These are phyloP conservation scores for Mionectes olivaceus DNA, from an alignment of 2,797 vertebrate genomes.

Conservation along the genomic window DNA sequence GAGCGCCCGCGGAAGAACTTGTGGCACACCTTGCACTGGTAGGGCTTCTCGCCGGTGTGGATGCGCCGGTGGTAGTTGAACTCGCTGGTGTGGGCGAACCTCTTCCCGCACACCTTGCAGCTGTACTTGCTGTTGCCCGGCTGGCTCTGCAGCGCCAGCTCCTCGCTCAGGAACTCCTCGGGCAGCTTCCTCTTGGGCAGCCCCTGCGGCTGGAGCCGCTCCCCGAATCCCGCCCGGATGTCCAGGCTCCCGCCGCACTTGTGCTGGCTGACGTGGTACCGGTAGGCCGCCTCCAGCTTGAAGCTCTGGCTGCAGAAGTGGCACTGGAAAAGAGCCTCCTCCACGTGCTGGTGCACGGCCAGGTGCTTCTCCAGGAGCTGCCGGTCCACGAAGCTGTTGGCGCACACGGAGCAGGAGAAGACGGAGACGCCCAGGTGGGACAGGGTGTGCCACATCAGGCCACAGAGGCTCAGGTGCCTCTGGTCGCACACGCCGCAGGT, in stretches of 20 bases:
- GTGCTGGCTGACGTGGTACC: slow-evolving; percentile 91
- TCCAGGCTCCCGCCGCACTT: slow-evolving; percentile 73
- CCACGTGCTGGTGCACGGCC: slow-evolving; percentile 81
- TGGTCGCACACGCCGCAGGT: slow-evolving; percentile 89
- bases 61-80: slow-evolving; percentile 98
- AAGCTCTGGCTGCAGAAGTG: slow-evolving; percentile 92
- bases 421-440: slow-evolving; percentile 88
- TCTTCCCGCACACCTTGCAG: slow-evolving; percentile 94
- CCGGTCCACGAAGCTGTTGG: slow-evolving; percentile 87
- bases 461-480: slow-evolving; percentile 87
- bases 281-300: slow-evolving; percentile 86
- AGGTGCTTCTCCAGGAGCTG: slow-evolving; percentile 87
- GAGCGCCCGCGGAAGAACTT: slow-evolving; percentile 97
- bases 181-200: slow-evolving; percentile 86
- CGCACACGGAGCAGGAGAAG: slow-evolving; percentile 91
- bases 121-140: slow-evolving; percentile 87
- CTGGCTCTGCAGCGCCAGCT: slow-evolving; percentile 73
- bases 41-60: slow-evolving; percentile 96
- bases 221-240: slow-evolving; percentile 60
- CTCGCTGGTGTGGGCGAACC: slow-evolving; percentile 97
- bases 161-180: slow-evolving; percentile 82
- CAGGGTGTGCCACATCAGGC: slow-evolving; percentile 93
- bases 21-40: slow-evolving; percentile 97
- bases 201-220: slow-evolving; percentile 66
- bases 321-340: slow-evolving; percentile 85